These are phyloP conservation scores for Montipora capricornis DNA, from an alignment of 64 coral and sea anemone genomes.

Conservation along the genomic window DNA sequence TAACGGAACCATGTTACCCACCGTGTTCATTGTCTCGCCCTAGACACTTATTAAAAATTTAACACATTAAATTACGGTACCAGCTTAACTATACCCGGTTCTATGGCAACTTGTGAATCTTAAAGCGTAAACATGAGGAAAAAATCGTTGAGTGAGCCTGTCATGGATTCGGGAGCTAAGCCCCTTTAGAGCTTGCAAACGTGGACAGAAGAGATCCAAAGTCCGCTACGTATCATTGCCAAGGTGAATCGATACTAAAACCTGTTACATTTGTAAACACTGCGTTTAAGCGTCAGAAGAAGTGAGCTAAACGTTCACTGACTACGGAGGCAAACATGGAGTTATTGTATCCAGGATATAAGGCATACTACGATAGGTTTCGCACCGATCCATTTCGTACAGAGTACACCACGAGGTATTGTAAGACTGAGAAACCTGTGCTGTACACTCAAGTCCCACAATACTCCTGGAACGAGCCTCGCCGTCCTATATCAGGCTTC, in stretches of 20 bases:
- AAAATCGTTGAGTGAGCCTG: background rate
- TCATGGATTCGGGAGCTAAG: background rate
- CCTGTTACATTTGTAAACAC: too few relatives aligned
- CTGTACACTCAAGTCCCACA: constrained; percentile 53
- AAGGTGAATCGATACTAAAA: too few relatives aligned
- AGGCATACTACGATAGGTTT: constrained; percentile 13
- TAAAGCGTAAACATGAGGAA: background rate
- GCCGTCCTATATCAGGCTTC: constrained; percentile 1
- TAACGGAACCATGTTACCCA: background rate
- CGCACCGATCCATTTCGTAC: constrained; percentile 42
- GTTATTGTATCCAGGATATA: constrained; percentile 23
- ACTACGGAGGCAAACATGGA: constrained; percentile 8
- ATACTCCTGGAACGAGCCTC: constrained; percentile 54
- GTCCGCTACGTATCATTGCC: too few relatives aligned
- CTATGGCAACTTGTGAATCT: constrained; percentile 30
- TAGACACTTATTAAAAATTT: constrained; percentile 57
- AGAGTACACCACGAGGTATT: constrained; percentile 71
- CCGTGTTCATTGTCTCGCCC: background rate
- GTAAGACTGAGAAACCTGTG: constrained; percentile 13
- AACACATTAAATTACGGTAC: background rate
- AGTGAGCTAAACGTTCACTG: too few relatives aligned
- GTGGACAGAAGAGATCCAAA: too few relatives aligned
- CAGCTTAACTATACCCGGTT: background rate
- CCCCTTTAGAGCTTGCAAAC: too few relatives aligned
- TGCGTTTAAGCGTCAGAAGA: too few relatives aligned